phyloP scores from a whole-genome alignment of 37 sponge, comb jelly and placozoan species.

The Petrosia ficiformis region DNA sequence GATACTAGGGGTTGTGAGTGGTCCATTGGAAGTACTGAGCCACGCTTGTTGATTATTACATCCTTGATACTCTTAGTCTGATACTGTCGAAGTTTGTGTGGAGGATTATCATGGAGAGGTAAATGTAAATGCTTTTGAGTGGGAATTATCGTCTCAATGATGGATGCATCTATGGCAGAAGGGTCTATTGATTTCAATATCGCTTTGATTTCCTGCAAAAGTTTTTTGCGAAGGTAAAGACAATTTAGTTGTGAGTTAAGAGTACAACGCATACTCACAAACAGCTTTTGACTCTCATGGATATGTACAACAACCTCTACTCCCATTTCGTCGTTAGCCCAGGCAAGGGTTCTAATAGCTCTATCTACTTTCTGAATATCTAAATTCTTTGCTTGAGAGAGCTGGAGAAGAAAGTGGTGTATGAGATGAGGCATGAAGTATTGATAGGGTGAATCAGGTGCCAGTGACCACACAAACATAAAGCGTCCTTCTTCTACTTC shows the following conservation, averaged over 20 bases:
- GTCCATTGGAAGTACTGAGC: not conserved
- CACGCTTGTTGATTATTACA: too few species aligned
- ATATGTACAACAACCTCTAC: slow-evolving; percentile 10
- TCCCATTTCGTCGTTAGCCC: not conserved
- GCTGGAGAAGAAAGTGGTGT: slow-evolving; percentile 9
- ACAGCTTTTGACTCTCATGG: not conserved
- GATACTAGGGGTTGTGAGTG: not conserved
- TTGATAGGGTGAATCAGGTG: not conserved
- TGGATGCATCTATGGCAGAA: too few species aligned
- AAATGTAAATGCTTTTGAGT: too few species aligned
- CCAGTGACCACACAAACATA: slow-evolving; percentile 21
- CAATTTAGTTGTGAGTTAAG: too few species aligned
- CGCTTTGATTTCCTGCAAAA: too few species aligned
- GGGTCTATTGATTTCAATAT: too few species aligned
- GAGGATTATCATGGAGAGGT: too few species aligned
- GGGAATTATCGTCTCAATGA: too few species aligned
- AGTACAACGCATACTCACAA: slow-evolving; percentile 42
- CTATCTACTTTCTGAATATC: not conserved
- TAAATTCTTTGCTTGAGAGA: not conserved
- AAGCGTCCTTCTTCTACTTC: not conserved
- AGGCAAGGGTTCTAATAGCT: not conserved
- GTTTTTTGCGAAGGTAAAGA: too few species aligned
- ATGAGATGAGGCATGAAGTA: slow-evolving; percentile 18
- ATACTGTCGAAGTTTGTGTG: too few species aligned
- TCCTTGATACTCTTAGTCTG: too few species aligned